These are phyloP conservation scores for Lutjanus campechanus DNA, from an alignment of 2,797 vertebrate genomes.

Conservation along the genomic window DNA sequence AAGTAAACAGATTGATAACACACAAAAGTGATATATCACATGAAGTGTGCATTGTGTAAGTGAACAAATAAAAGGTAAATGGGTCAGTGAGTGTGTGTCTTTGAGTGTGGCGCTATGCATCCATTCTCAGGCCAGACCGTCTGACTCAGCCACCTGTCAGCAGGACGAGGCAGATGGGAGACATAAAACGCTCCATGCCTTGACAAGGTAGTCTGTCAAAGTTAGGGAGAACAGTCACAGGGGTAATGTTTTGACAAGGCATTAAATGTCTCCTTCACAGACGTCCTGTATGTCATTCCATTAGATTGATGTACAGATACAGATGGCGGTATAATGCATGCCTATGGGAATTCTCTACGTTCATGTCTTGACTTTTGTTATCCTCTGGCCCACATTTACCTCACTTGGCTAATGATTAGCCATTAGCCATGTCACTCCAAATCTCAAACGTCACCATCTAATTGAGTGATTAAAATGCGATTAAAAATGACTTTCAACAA, in stretches of 20 bases:
- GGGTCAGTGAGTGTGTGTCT: conserved; percentile 68
- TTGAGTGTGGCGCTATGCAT: conserved; percentile 62
- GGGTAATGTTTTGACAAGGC: conserved; percentile 87
- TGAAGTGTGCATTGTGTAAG: conserved; percentile 39
- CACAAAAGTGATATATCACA: conserved; percentile 42
- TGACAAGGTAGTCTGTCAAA: conserved; percentile 86
- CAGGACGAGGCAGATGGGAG: conserved; percentile 81
- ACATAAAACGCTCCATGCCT: conserved; percentile 80
- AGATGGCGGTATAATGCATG: conserved; percentile 79
- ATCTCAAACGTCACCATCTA: conserved; percentile 25
- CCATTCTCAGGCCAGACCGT: conserved; percentile 66
- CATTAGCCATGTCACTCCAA: conserved; percentile 41
- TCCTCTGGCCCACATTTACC: conserved; percentile 56
- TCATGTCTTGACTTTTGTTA: conserved; percentile 56
- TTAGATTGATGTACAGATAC: conserved; percentile 81
- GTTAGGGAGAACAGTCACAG: conserved; percentile 84
- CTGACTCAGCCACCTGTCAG: conserved; percentile 82
- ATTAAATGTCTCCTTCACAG: conserved; percentile 86
- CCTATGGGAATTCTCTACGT: conserved; percentile 58
- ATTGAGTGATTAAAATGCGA: conserved; percentile 46
- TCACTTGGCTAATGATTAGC: conserved; percentile 44
- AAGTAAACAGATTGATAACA: conserved; percentile 40
- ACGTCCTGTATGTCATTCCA: conserved; percentile 81
- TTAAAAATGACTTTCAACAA: conserved; percentile 33
- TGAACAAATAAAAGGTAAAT: conserved; percentile 75